These are phyloP conservation scores for Microhierax caerulescens DNA, from an alignment of 2,797 vertebrate genomes.

Conservation along the genomic window DNA sequence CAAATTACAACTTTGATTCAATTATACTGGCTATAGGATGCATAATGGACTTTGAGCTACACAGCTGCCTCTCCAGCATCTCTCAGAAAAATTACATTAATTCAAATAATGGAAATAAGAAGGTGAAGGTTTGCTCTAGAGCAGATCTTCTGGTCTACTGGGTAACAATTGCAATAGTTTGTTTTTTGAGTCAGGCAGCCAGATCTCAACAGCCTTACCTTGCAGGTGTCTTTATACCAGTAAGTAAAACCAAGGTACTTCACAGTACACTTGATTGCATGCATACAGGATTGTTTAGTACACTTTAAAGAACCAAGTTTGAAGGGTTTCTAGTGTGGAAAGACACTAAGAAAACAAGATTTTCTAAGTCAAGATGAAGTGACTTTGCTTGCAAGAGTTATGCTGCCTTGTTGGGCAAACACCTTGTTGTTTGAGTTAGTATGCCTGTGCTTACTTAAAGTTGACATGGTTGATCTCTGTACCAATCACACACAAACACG, in stretches of 20 bases:
- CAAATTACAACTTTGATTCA: background rate
- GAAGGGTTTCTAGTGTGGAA: background rate
- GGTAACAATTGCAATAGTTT: background rate
- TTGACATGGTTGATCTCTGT: slow-evolving; percentile 28
- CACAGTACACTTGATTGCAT: slow-evolving; percentile 29
- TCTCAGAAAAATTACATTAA: background rate
- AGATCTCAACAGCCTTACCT: background rate
- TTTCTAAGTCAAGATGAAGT: background rate
- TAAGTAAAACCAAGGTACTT: background rate
- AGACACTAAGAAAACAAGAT: background rate
- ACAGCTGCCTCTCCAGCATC: background rate
- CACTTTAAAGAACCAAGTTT: background rate
- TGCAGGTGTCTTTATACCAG: background rate
- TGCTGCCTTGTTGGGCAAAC: slow-evolving; percentile 34
- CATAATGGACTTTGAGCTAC: background rate
- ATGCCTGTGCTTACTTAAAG: background rate
- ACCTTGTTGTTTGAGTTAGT: slow-evolving; percentile 39
- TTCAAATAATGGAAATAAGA: background rate
- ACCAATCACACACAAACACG: slow-evolving; percentile 29
- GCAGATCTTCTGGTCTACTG: background rate
- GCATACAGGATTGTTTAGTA: background rate
- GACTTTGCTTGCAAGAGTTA: slow-evolving; percentile 46
- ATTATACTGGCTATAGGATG: background rate
- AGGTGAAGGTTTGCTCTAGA: background rate
- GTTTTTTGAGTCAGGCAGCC: background rate